Conservation (phyloP, 2,888 invertebrate genomes). For the Blastobasis lacticolella region DNA sequence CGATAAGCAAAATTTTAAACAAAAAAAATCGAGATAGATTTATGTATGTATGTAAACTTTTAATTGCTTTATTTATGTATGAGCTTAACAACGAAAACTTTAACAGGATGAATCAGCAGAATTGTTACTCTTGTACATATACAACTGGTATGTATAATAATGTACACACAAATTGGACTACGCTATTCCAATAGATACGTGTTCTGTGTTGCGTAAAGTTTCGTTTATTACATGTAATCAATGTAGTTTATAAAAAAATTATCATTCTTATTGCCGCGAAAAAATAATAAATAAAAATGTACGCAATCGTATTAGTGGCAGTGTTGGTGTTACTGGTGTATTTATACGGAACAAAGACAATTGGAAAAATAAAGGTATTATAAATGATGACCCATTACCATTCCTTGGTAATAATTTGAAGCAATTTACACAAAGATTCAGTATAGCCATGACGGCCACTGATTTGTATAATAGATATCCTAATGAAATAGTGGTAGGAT, state of each 20-base stretch:
- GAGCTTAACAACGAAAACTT: no score
- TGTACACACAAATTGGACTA: no score
- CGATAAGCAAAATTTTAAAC: no score
- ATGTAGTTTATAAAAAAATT: not conserved
- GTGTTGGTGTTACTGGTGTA: constrained; percentile 30
- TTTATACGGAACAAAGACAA: constrained; percentile 42
- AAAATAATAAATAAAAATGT: not conserved
- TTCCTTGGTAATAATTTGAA: constrained; percentile 45
- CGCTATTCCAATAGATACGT: no score
- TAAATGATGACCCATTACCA: constrained; percentile 47
- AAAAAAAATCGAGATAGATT: no score
- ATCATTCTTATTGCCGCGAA: not conserved
- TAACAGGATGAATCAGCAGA: no score
- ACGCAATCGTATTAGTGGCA: constrained; percentile 19
- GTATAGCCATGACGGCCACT: constrained; percentile 49
- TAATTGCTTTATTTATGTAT: no score
- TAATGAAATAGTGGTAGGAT: constrained; percentile 53
- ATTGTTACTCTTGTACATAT: no score
- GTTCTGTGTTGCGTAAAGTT: no score
- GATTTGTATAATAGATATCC: constrained; percentile 48
- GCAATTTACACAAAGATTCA: constrained; percentile 42
- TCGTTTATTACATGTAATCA: no score
- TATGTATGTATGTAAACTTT: no score
- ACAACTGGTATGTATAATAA: no score
- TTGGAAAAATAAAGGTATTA: constrained; percentile 50